phyloP scores from a whole-genome alignment of 2,888 invertebrate species.

The Heliconius ethilla region DNA sequence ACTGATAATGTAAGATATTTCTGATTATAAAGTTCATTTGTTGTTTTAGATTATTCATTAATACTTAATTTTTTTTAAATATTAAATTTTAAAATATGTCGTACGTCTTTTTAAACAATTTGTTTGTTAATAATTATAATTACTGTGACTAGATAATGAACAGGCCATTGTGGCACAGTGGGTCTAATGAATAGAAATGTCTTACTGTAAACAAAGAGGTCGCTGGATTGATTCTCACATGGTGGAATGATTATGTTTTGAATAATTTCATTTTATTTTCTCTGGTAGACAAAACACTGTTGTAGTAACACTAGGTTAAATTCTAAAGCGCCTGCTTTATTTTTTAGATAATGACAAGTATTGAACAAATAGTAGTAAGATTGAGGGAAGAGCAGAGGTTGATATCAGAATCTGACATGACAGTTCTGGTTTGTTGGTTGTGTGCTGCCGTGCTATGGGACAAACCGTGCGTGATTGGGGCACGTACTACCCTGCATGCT shows the following conservation, averaged over 20 bases:
- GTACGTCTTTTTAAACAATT: background rate
- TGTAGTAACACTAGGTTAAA: no score
- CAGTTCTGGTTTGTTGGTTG: conserved; percentile 9
- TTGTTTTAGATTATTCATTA: background rate
- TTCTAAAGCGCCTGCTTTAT: background rate
- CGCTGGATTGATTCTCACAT: no score
- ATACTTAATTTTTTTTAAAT: background rate
- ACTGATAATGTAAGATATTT: conserved; percentile 12
- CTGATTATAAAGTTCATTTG: background rate
- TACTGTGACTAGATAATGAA: conserved; percentile 7
- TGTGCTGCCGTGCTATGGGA: conserved; percentile 11
- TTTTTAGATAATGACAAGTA: conserved; percentile 16
- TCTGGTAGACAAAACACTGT: no score
- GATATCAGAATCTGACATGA: background rate
- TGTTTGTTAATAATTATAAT: background rate
- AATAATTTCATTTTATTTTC: no score
- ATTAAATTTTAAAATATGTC: background rate
- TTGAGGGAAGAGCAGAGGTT: background rate
- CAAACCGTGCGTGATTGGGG: background rate
- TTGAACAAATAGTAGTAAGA: background rate
- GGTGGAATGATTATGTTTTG: no score
- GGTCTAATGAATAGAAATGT: no score
- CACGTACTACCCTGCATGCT: background rate
- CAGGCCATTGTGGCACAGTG: no score
- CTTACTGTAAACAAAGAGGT: no score